Evolutionary conservation across 1,140 invertebrate genomes (phyloP), one percentile per base, ranked within the genome.

Genomic region (Palaemon carinicauda): DNA sequence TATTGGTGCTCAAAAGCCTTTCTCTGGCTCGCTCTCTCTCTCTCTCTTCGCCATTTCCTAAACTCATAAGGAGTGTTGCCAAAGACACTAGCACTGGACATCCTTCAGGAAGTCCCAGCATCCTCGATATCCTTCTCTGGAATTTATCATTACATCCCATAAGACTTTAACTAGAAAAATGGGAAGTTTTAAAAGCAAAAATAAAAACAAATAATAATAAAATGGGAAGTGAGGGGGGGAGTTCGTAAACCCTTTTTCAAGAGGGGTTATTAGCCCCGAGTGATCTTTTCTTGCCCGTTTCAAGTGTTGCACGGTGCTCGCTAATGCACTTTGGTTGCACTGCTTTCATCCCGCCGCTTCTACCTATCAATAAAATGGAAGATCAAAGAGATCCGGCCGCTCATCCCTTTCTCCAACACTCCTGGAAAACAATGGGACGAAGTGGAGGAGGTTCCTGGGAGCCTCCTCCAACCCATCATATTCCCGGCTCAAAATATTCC

Each of bases 311-410:
- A 60, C 71, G 69, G 52, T 56, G 69, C 81, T 27, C 51, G 24
- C n/a, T 74, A 54, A 54, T 73, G 71, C 41, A 73, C 33, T 73
- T 82, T 82, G 81, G 81, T 52, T 60, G 52, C 71, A 54, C 81
- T 82, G 81, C 24, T 21, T 52, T 65, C 21, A 24, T 19, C 65
- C 65, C 12, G 51, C 60, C 69, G 80, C 80, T 73, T 82, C 80
- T 29, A 73, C 81, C 81, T 82, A 82, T 82, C 81, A 82, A 82
- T 82, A 82, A 82, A 82, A 82, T 82, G 81, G 81, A 82, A 82
- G 50, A 56, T 82, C 81, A 82, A 82, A 82, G 71, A 27, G 51
- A 27, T 33, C 65, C 50, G 69, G 81, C 51, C 69, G 51, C 81
- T 75, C 81, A 74, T 82, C 71, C 81, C 71, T 82, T 82, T 82